A percentile compares a stretch with the other conserved stretches of the same genome.
phyloP scores from a whole-genome alignment of 2,113 vertebrate genomes.

The Mobula hypostoma region DNA sequence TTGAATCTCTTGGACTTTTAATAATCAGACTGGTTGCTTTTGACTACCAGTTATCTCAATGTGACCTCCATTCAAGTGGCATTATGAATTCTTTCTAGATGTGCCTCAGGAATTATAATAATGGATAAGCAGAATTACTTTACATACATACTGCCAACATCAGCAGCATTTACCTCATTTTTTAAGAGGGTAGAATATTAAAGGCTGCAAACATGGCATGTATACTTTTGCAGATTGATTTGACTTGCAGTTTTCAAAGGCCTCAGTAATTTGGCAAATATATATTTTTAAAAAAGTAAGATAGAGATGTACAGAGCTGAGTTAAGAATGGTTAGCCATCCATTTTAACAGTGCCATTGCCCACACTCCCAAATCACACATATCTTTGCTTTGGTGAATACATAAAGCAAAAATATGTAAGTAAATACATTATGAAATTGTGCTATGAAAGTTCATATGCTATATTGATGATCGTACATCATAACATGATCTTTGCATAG shows the following conservation, averaged over 20 bases:
- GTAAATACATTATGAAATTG: too few species aligned
- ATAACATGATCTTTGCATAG: background rate
- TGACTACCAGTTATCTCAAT: background rate
- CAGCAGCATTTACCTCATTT: background rate
- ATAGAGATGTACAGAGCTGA: background rate
- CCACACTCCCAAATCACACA: background rate
- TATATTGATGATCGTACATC: background rate
- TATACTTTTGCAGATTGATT: background rate
- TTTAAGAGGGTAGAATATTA: background rate
- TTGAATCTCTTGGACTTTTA: background rate
- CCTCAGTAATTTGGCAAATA: background rate
- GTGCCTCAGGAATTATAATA: background rate
- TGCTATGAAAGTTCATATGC: background rate
- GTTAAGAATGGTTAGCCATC: background rate
- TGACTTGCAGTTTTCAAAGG: background rate
- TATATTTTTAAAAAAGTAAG: background rate
- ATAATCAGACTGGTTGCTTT: background rate
- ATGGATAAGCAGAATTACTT: constrained; percentile 16
- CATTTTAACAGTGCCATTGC: background rate
- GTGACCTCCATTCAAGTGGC: background rate
- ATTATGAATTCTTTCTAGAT: background rate
- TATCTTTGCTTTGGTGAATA: background rate
- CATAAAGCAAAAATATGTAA: background rate
- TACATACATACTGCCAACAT: background rate
- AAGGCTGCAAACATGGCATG: background rate